Conservation (phyloP, 2,797 vertebrate species). For the Microhierax caerulescens region DNA sequence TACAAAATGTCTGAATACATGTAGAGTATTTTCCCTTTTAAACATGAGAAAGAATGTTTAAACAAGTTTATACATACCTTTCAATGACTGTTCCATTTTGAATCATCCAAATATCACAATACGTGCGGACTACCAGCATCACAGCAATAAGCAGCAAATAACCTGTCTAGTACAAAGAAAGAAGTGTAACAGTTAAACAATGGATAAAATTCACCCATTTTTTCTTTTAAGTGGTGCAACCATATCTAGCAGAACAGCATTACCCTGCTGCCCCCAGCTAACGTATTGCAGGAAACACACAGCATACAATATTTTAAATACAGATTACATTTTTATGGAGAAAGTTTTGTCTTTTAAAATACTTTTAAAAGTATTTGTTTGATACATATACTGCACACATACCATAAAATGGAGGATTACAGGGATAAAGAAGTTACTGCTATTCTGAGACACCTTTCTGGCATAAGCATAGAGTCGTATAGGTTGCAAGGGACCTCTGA, state of each 20-base stretch:
- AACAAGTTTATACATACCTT: conserved; percentile 79
- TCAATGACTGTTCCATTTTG: conserved; percentile 98
- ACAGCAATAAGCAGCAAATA: conserved; percentile 91
- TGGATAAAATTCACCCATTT: not conserved
- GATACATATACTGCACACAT: not conserved
- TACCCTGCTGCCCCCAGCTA: not conserved
- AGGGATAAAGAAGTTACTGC: not conserved
- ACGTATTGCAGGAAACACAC: not conserved
- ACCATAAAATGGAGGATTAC: rapidly evolving
- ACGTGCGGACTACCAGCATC: conserved; percentile 93
- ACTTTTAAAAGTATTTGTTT: not conserved
- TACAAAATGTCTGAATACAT: not conserved
- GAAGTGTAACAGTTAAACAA: conserved; percentile 23
- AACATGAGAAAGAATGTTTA: not conserved
- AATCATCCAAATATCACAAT: conserved; percentile 99
- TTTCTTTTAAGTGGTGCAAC: not conserved
- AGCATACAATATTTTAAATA: not conserved
- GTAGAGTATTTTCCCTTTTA: not conserved
- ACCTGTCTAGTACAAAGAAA: conserved; percentile 81
- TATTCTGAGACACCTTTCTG: not conserved
- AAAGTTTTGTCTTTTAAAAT: not conserved
- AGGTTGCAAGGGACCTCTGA: not conserved
- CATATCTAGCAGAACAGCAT: not conserved
- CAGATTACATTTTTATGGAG: not conserved
- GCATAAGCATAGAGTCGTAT: not conserved